A percentile compares a stretch with the other conserved stretches of the same genome.
Conservation (phyloP, 2,113 vertebrate species). For the Pomatorhinus ruficollis region DNA sequence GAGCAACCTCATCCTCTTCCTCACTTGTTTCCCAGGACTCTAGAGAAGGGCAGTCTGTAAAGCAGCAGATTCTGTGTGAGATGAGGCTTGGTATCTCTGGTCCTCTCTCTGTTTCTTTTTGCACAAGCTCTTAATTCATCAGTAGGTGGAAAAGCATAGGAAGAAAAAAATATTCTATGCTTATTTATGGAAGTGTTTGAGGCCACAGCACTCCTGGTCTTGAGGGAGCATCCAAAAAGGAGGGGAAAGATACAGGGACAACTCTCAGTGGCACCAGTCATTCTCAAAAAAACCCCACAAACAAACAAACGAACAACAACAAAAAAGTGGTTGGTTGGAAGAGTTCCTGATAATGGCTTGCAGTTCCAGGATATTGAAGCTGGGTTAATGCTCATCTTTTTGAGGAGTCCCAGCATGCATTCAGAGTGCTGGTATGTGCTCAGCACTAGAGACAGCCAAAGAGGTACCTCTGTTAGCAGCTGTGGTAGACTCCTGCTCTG, state of each 20-base stretch:
- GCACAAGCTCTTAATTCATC: neutral
- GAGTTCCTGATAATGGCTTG: neutral
- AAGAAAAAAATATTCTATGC: neutral
- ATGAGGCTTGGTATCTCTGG: neutral
- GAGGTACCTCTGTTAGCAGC: neutral
- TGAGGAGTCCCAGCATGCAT: neutral
- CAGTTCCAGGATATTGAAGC: neutral
- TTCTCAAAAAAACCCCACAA: neutral
- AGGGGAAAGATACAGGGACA: neutral
- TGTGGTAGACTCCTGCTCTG: neutral
- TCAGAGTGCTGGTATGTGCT: neutral
- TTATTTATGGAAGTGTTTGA: neutral
- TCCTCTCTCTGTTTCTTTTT: neutral
- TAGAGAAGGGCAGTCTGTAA: neutral
- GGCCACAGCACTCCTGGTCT: neutral
- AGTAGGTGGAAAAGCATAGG: neutral
- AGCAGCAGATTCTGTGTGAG: neutral
- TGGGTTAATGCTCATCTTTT: neutral
- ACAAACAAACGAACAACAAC: neutral
- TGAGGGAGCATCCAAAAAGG: neutral
- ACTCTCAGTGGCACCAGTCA: neutral
- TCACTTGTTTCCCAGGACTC: conserved; percentile 6
- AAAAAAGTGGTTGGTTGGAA: neutral
- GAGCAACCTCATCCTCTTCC: neutral
- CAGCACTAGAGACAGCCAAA: neutral